These are phyloP conservation scores for Atherix ibis DNA, from an alignment of 2,888 invertebrate species.

Conservation along the genomic window DNA sequence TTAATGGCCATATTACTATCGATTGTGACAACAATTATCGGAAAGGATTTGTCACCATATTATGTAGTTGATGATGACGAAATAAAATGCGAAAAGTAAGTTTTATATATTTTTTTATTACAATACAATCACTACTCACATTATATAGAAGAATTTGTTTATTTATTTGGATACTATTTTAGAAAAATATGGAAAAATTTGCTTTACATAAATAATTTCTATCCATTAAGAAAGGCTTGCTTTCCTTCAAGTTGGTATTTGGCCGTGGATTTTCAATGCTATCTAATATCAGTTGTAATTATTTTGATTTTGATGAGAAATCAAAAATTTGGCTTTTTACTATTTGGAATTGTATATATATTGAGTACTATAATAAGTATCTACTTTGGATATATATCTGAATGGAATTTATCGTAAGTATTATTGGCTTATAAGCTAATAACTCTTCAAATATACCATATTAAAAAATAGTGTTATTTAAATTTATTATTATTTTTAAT, in stretches of 20 bases:
- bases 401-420: slow-evolving; percentile 34
- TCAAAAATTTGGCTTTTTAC: slow-evolving; percentile 22
- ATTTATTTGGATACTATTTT: neutral
- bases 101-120: neutral
- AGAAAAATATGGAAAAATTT: slow-evolving; percentile 38
- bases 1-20: slow-evolving; percentile 29
- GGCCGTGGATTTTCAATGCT: slow-evolving; percentile 14
- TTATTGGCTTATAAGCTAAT: too few species aligned
- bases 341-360: slow-evolving; percentile 21
- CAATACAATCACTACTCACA: neutral
- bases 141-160: too few species aligned
- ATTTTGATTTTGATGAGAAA: slow-evolving; percentile 10
- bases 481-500: too few species aligned
- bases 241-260: slow-evolving; percentile 15
- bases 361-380: slow-evolving; percentile 23
- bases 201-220: slow-evolving; percentile 25
- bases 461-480: too few species aligned
- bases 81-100: slow-evolving; percentile 27
- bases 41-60: slow-evolving; percentile 25
- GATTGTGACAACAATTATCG: slow-evolving; percentile 28
- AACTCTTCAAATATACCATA: too few species aligned
- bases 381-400: slow-evolving; percentile 26
- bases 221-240: slow-evolving; percentile 13
- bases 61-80: slow-evolving; percentile 16
- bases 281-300: slow-evolving; percentile 10